Evolutionary conservation across 1,140 invertebrate genomes (phyloP), one percentile per base, ranked within the genome.

Genomic region (Neodiprion virginianus): DNA sequence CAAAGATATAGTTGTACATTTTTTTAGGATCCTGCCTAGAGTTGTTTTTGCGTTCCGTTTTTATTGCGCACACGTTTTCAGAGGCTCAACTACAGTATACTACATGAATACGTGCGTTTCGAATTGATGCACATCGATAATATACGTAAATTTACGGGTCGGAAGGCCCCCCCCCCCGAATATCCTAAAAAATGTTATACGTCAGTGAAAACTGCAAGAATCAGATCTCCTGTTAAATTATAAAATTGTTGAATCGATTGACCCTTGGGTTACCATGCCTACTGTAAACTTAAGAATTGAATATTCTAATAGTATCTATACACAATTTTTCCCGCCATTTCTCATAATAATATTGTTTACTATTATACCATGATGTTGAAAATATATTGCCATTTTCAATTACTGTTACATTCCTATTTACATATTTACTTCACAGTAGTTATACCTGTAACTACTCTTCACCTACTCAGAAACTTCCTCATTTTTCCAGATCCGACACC

Each of bases 381-480:
- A 61, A 61, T 61, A 61, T 61, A 61, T 61, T 61, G 53, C 53
- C 53, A 61, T 61, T 61, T 61, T 61, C 53, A 61, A 61, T 61
- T 17, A 61, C 53, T 61, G 53, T 61, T 61, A 61, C 0, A 61
- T 61, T 14, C 11, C n/a, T 61, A 61, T 61, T 61, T 0, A 61
- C n/a, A 61, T 8, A 14, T 61, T 61, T 8, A 17, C 8, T 14
- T 14, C 17, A 21, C 17, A 21, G 17, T 21, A 21, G 17, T 21
- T 21, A 21, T 21, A 21, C 17, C 17, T 21, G 1, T 21, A 21
- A 21, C 17, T 21, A 21, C 17, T 21, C 17, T 21, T 21, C 11
- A 61, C 53, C 28, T 40, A 40, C 28, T 40, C 28, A 5, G 5
- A 4, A 61, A 61, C 53, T 17, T 61, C 53, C 5, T 61, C 53